Percentiles rank a stretch among this genome's conserved stretches.
phyloP scores from a whole-genome alignment of 92 coral and sea anemone species.

The Bergia sp. region DNA sequence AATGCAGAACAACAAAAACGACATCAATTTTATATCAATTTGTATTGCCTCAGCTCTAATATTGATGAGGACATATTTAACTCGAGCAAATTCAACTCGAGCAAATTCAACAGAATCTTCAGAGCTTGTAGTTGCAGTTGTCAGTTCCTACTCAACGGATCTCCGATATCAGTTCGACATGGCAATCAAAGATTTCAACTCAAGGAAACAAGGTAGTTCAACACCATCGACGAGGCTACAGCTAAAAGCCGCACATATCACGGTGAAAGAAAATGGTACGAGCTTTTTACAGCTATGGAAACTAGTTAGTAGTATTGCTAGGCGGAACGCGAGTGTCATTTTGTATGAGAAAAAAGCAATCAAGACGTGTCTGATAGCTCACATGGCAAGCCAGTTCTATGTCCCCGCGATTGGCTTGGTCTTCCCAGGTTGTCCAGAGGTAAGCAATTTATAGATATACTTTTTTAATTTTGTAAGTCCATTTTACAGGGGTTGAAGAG shows the following conservation, averaged over 20 bases:
- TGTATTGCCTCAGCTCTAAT: background rate
- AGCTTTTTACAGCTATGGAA: background rate
- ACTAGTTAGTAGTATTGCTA: background rate
- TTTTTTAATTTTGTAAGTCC: no score
- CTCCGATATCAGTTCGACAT: background rate
- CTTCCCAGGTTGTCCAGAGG: background rate
- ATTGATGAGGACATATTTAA: background rate
- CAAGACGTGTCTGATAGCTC: background rate
- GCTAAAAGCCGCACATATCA: background rate
- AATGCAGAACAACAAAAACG: background rate
- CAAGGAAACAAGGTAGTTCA: background rate
- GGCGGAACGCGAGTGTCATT: background rate
- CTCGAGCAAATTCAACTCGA: background rate
- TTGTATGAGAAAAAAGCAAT: background rate
- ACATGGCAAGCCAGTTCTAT: background rate
- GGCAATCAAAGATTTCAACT: conserved; percentile 7
- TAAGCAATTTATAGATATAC: background rate
- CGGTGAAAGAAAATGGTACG: background rate
- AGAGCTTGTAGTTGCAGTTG: background rate
- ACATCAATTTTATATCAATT: background rate
- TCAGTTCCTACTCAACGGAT: background rate
- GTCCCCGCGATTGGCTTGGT: background rate
- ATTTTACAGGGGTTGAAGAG: no score
- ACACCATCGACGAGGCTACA: background rate
- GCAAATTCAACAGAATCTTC: conserved; percentile 6